Evolutionary conservation across 1,140 invertebrate genomes (phyloP), one percentile per base, ranked within the genome.

Genomic region (Andricus grossulariae): DNA sequence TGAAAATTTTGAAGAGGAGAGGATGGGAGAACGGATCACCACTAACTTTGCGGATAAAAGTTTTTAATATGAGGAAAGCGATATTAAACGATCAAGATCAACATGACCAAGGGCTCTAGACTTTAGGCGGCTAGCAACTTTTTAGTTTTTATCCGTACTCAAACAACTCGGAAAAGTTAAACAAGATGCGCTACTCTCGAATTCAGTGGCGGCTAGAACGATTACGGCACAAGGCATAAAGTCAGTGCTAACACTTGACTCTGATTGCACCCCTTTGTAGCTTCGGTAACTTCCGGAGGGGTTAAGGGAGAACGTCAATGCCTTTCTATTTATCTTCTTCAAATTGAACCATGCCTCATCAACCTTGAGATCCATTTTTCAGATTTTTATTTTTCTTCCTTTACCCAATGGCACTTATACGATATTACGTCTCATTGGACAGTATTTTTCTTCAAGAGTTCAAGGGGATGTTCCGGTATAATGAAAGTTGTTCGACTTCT

Each of bases 31-130:
- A 39, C 32, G 13, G 21, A 19, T 10, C 18, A 19, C 21, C 1
- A 19, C 54, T 7, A 21, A 19, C 21, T 55, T 66, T 10, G 39
- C 39, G 39, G 39, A 45, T 66, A 16, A 39, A 66, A 66, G 25
- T 66, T 66, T 66, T 66, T 66, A 66, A 66, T 66, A 66, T 39
- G n/a, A 21, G 6, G 15, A 39, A 32, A 54, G 60, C 60, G 25
- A 66, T 66, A 66, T 66, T 66, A 66, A 66, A 66, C 60, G 25
- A 66, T 66, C 3, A 66, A 66, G 25, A 66, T 66, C 60, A 66
- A 66, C 60, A 66, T 39, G n/a, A 32, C 39, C 16, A 66, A 15
- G 16, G 52, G 16, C 15, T 12, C 18, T 3, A 32, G 21, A 15
- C 13, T 32, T 13, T 16, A 15, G 12, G 16, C 21, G 13, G 19